These are phyloP conservation scores for Strigamia maritima DNA, from an alignment of 2,888 invertebrate species.

Conservation along the genomic window DNA sequence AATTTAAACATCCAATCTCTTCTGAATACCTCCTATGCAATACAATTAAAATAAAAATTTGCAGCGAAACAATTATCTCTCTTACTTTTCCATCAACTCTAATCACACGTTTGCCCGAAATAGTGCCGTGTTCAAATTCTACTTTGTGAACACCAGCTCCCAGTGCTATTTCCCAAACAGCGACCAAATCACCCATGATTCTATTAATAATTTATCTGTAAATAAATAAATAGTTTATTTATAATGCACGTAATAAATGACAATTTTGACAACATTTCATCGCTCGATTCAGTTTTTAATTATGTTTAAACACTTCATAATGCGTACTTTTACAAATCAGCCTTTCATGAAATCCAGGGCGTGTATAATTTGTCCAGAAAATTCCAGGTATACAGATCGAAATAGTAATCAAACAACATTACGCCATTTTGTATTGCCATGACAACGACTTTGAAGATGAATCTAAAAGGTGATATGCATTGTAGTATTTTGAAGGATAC, in stretches of 20 bases:
- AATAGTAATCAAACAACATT: background rate
- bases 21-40: conserved; percentile 66
- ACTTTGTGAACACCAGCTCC: conserved; percentile 72
- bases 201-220: no score
- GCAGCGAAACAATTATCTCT: background rate
- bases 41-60: background rate
- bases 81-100: conserved; percentile 70
- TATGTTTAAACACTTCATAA: background rate
- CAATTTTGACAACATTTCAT: background rate
- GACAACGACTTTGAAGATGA: background rate
- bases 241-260: background rate
- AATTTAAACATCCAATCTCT: conserved; percentile 90
- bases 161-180: conserved; percentile 76
- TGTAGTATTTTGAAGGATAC: background rate
- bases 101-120: conserved; percentile 77
- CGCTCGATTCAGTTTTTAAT: background rate
- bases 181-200: conserved; percentile 65
- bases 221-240: no score
- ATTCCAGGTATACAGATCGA: background rate
- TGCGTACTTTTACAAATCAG: no score
- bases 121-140: conserved; percentile 86
- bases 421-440: conserved; percentile 1
- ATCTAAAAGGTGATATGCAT: background rate
- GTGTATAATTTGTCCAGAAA: background rate
- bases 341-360: background rate